Base-by-base conservation (phyloP, 2,888 invertebrate species). In the Nineta flava region DNA sequence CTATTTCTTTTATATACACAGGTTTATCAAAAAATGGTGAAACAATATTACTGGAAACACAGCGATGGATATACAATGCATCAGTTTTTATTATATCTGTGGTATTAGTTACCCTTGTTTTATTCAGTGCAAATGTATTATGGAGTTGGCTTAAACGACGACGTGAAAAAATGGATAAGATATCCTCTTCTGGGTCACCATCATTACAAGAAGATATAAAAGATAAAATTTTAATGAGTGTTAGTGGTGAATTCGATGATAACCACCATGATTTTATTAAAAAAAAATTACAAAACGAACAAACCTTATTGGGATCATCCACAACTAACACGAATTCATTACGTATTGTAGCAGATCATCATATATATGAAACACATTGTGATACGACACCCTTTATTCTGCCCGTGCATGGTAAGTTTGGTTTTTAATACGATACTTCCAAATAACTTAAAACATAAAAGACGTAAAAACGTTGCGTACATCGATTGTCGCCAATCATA, bases 41-140 rank as follows among this genome's bases (percentile, higher is more conserved):
- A 10, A 26, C n/a, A 12, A 16, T 44, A 17, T 44, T 26, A 10
- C 17, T 44, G 9, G 44, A 26, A 19, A 44, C 44, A 44, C 44
- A 44, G 12, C 19, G 44, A 26, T 44, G 44, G 44, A 9, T 44
- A 13, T 44, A 44, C 13, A 44, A 44, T n/a, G 26, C n/a, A 13
- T 26, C 26, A 26, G 13, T 44, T 26, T n/a, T 44, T 19, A 19
- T 44, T 9, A 44, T 26, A 3, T 44, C 44, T 26, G n/a, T 44
- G 26, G 26, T 26, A 5, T 26, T 44, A 19, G 44, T 44, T 6
- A 13, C 13, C 6, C 15, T 44, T 26, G 16, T 44, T 16, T 31
- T 44, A 44, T 26, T 44, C 44, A 44, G 44, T 26, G 44, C 44
- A 44, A 44, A 44, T 44, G 26, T 44, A 13, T 44, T 16, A 19